A percentile compares a stretch with the other conserved stretches of the same genome.
Conservation (phyloP, 2,888 invertebrate species). For the Euzophera pinguis region DNA sequence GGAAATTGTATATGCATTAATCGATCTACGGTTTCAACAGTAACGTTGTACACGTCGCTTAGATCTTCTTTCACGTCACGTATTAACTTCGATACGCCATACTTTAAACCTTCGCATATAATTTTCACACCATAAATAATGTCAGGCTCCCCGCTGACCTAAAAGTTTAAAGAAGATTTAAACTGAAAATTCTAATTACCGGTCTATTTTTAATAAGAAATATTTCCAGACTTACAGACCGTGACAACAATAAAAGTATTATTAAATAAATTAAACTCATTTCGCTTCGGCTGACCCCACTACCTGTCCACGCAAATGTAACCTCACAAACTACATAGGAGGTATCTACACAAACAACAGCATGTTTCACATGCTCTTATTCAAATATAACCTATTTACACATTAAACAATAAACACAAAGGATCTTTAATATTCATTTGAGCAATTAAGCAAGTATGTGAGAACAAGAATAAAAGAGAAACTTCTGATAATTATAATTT, state of each 20-base stretch:
- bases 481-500: too few species aligned
- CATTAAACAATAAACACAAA: constrained; percentile 29
- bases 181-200: not conserved
- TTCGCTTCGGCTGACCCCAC: constrained; percentile 8
- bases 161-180: constrained; percentile 18
- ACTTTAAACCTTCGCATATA: constrained; percentile 27
- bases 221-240: not conserved
- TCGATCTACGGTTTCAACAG: constrained; percentile 22
- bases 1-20: constrained; percentile 15
- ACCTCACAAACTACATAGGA: not conserved
- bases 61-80: constrained; percentile 30
- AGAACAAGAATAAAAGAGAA: constrained; percentile 15
- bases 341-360: not conserved
- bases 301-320: constrained; percentile 16
- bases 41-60: constrained; percentile 24
- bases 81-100: constrained; percentile 24
- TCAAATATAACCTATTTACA: constrained; percentile 32
- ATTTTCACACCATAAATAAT: constrained; percentile 23
- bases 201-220: not conserved
- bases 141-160: constrained; percentile 26
- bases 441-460: constrained; percentile 16
- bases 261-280: not conserved
- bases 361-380: constrained; percentile 8
- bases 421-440: constrained; percentile 18
- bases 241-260: not conserved